phyloP scores from a whole-genome alignment of 2,797 vertebrate genomes.

The Scolopax rusticola region DNA sequence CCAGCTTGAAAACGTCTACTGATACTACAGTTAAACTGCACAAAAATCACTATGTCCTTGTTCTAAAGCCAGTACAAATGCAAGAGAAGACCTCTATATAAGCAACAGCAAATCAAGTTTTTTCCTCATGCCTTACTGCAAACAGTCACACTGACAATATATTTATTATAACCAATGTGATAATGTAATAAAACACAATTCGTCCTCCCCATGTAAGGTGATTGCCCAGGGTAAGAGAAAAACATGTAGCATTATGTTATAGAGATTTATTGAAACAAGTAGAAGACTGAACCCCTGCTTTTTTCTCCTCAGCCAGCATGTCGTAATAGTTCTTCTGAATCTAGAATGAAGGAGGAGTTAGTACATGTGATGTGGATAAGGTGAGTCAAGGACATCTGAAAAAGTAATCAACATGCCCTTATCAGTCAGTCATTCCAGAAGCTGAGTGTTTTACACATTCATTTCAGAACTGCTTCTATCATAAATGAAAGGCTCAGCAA shows the following conservation, averaged over 20 bases:
- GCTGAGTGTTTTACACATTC: neutral
- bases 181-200: neutral
- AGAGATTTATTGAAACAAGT: neutral
- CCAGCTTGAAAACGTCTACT: neutral
- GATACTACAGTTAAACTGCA: neutral
- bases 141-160: neutral
- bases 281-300: neutral
- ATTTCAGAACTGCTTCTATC: neutral
- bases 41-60: neutral
- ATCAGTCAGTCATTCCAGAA: neutral
- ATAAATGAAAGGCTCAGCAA: neutral
- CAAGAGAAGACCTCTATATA: neutral
- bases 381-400: neutral
- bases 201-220: neutral
- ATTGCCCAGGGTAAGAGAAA: neutral
- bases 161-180: neutral
- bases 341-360: neutral
- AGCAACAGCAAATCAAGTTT: neutral
- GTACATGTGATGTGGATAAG: neutral
- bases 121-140: neutral
- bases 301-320: neutral
- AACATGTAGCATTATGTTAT: accelerated
- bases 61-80: neutral
- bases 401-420: neutral
- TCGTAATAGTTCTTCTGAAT: neutral